Base-by-base conservation (phyloP, 2,797 vertebrate species). In the Sebastes minor region DNA sequence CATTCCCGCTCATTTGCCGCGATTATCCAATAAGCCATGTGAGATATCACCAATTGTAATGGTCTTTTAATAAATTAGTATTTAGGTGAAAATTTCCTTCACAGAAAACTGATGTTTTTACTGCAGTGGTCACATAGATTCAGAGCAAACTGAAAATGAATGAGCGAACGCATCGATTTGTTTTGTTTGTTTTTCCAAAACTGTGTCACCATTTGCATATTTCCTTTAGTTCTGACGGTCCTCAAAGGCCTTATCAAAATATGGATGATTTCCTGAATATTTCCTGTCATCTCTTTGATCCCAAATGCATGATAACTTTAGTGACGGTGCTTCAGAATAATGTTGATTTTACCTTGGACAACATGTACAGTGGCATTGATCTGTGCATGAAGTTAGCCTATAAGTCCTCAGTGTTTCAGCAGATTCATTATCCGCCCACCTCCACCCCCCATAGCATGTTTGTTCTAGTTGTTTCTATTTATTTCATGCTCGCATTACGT, bases 371-470 rank as follows among this genome's bases (percentile, higher is more conserved):
- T 89, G 81, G 62, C 87, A 77, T 83, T 74, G 81, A 90, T 86
- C 85, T 79, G 83, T 90, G 93, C 93, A 94, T 94, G 92, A 91
- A 71, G 62, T 83, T 82, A 82, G 8, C 61, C 73, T 82, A 42
- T 62, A 82, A 77, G 69, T 83, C 61, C 69, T 80, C 61, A 22
- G 56, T 90, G 80, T 86, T 71, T 81, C 79, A 46, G 79, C 74
- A 86, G 74, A 85, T 76, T 77, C 69, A 81, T 78, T 60, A 53
- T 30, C 53, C 38, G 7, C 27, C 67, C 46, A 13, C 42, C 32
- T 20, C 65, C 68, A 14, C 59, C n/a, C 38, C 64, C 42, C 27
- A 32, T 30, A 75, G 93, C 92, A 94, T 94, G 94, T 89, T 91
- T 73, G 82, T 84, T 89, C 70, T 75, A 63, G 84, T 85, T 78